Conservation (phyloP, 2,797 vertebrate species). For the Octomys mimax region DNA sequence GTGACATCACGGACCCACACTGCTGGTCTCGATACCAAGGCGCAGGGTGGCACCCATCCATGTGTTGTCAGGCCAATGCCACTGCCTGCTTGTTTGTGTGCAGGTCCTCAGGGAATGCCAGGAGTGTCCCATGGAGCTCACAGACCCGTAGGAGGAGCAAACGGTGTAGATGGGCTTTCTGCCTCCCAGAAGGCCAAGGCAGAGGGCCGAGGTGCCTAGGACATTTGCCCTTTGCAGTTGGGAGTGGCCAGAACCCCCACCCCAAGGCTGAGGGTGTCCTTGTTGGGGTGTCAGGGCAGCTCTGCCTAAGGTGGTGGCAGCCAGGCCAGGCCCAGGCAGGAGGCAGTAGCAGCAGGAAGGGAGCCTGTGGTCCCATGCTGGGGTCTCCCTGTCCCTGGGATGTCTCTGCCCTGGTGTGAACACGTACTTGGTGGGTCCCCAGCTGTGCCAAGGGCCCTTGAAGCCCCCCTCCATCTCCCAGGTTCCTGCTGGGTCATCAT, state of each 20-base stretch:
- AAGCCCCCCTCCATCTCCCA: neutral
- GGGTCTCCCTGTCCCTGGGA: neutral
- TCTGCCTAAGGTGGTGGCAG: neutral
- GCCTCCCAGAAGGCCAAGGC: neutral
- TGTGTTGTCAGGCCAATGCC: rapidly evolving
- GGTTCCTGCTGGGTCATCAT: neutral
- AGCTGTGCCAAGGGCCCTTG: neutral
- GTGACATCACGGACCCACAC: neutral
- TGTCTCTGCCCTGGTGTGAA: neutral
- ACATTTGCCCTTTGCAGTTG: neutral
- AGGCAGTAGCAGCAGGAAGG: neutral
- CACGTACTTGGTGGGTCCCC: neutral
- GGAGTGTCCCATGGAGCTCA: neutral
- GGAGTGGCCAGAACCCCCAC: neutral
- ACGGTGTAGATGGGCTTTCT: neutral
- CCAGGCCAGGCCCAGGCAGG: neutral
- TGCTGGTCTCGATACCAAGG: neutral
- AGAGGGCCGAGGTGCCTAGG: neutral
- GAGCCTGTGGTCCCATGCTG: neutral
- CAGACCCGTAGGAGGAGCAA: neutral
- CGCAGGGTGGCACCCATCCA: rapidly evolving
- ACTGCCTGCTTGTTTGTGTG: neutral
- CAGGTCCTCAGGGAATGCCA: neutral
- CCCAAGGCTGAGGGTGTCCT: neutral
- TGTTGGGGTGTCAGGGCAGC: neutral